These are phyloP conservation scores for Gnathonemus longibarbis DNA, from an alignment of 2,113 vertebrate genomes.

Conservation along the genomic window DNA sequence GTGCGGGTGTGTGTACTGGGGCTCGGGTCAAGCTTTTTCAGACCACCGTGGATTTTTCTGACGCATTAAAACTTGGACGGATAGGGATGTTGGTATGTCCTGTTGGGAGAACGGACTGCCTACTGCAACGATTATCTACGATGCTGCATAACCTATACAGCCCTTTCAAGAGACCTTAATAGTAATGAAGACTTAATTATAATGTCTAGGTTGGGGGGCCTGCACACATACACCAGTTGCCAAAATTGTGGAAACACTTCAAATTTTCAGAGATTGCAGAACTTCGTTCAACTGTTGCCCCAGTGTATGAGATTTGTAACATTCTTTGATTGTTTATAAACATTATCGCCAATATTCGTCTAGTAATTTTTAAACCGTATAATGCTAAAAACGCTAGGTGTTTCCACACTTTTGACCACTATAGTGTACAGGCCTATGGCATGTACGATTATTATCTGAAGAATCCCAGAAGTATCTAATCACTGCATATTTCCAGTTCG, in stretches of 20 bases:
- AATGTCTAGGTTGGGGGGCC: background rate
- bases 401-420: too few species aligned
- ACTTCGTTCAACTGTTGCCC: too few species aligned
- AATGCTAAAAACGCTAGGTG: too few species aligned
- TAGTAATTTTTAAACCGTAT: too few species aligned
- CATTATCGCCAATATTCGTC: too few species aligned
- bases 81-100: background rate
- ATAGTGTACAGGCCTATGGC: too few species aligned
- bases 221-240: background rate
- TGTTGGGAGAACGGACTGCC: background rate
- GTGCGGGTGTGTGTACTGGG: background rate
- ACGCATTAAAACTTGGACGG: background rate
- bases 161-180: background rate
- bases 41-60: conserved; percentile 25
- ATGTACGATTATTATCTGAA: background rate
- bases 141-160: background rate
- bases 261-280: too few species aligned
- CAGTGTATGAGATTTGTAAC: too few species aligned
- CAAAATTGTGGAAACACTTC: too few species aligned
- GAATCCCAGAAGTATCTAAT: background rate
- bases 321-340: too few species aligned
- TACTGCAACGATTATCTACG: background rate
- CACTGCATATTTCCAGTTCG: background rate
- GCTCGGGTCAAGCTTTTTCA: background rate
- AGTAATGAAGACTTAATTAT: background rate